Base-by-base conservation (phyloP, 53 echinoderm and acorn worm species). In the Luidia sarsii region DNA sequence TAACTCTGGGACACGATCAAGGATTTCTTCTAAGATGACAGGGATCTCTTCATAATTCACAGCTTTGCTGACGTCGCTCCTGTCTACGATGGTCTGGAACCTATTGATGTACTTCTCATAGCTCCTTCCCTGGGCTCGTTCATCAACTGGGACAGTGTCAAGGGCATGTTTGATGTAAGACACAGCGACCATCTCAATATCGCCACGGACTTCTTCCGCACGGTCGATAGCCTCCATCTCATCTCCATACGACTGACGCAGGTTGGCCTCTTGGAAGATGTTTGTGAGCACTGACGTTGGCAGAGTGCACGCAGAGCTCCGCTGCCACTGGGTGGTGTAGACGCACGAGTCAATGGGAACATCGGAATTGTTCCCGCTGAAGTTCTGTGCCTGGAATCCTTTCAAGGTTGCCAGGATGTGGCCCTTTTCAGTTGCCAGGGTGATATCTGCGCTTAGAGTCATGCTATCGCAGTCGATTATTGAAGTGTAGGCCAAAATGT, bases 91-190 rank as follows among this genome's bases (percentile, higher is more conserved):
- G 29, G 83, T 60, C 34, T 79, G 59, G 34, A 97, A 89, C n/a
- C 93, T 71, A 2, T 83, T 71, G 34, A 94, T 74, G 70, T 97
- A 97, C 45, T 83, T 75, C 21, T 50, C 49, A 52, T 93, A 84
- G 27, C 64, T 83, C 69, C 75, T 77, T 33, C 88, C 80, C 68
- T 91, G 83, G 9, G 81, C 65, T 8, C 89, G 74, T 55, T 90
- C 86, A 16, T 66, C 68, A 28, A 54, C 75, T 31, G 92, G 90
- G 19, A 96, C 96, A 28, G 86, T 80, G 13, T 77, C 85, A 23
- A 96, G 73, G 1, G 87, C 96, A 67, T 93, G 70, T 63, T 66
- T 74, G 67, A 96, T 90, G 67, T 96, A 96, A 15, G 96, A 83
- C 18, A 55, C 80, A 50, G 86, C 70, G 29, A 96, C 88, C 28